A percentile compares a stretch with the other conserved stretches of the same genome.
These are phyloP conservation scores for Phocoena phocoena DNA, from an alignment of 2,113 vertebrate genomes.

Conservation along the genomic window DNA sequence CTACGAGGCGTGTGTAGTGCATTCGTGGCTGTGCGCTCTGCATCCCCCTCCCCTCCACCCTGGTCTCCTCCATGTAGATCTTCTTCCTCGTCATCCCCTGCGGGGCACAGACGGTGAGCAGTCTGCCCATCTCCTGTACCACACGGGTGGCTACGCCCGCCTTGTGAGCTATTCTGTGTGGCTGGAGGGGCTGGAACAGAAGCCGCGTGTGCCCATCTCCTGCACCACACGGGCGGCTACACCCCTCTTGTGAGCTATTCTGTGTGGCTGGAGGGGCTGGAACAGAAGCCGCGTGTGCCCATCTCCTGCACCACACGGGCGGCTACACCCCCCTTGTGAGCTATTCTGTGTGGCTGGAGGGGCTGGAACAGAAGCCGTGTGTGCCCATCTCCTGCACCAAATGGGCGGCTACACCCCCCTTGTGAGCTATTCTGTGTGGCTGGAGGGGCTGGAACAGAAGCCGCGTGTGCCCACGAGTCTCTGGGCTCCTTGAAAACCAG, in stretches of 20 bases:
- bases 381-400: background rate
- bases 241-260: no score
- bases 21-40: no score
- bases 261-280: no score
- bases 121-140: background rate
- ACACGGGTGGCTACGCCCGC: rapidly evolving
- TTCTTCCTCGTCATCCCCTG: no score
- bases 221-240: no score
- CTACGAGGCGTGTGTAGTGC: background rate
- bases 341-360: background rate
- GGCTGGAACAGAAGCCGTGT: background rate
- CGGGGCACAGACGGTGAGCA: no score
- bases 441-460: background rate
- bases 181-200: no score
- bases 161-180: no score
- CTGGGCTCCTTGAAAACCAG: background rate
- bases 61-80: background rate
- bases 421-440: rapidly evolving
- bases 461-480: no score
- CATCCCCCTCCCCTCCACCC: rapidly evolving
- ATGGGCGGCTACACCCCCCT: rapidly evolving
- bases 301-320: background rate
- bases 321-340: rapidly evolving
- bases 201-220: no score
- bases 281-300: background rate